Evolutionary conservation across 2,797 vertebrate species (phyloP).

Genomic region (Platalea minor): DNA sequence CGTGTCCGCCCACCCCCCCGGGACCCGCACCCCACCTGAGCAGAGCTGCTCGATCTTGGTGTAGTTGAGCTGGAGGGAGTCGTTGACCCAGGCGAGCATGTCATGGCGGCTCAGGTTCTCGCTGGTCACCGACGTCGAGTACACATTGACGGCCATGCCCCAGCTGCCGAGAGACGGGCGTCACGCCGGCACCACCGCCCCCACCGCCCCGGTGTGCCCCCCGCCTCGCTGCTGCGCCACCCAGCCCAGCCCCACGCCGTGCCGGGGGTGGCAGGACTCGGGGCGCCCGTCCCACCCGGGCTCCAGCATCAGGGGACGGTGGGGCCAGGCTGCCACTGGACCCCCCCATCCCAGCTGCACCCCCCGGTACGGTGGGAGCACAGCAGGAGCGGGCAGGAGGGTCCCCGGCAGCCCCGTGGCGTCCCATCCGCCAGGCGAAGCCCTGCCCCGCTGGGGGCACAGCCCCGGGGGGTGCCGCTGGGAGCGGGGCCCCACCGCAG

Average conservation of each 20-base stretch:
- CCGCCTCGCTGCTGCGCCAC: neutral
- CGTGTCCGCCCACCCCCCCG: rapidly evolving
- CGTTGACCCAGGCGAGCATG: slow-evolving; percentile 96
- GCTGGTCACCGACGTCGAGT: slow-evolving; percentile 93
- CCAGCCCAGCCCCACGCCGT: rapidly evolving
- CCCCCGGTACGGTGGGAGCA: too few relatives aligned
- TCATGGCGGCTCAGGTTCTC: slow-evolving; percentile 98
- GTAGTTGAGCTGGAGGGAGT: slow-evolving; percentile 91
- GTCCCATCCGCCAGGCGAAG: rapidly evolving
- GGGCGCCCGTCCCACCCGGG: neutral
- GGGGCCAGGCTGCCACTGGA: neutral
- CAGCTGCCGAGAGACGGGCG: slow-evolving; percentile 68
- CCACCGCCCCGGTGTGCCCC: too few relatives aligned
- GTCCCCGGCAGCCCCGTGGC: neutral
- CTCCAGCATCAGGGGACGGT: neutral
- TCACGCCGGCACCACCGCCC: neutral
- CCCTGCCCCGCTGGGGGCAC: neutral
- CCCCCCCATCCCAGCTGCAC: neutral
- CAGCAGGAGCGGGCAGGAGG: neutral
- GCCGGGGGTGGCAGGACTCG: rapidly evolving
- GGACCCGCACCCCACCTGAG: slow-evolving; percentile 78
- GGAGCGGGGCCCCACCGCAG: neutral
- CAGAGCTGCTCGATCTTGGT: slow-evolving; percentile 96
- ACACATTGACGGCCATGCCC: slow-evolving; percentile 98
- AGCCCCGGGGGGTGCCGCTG: neutral